Percentiles rank a stretch among this genome's conserved stretches.
Evolutionary conservation across 2,113 vertebrate species (phyloP).

Genomic region (Tragelaphus scriptus): DNA sequence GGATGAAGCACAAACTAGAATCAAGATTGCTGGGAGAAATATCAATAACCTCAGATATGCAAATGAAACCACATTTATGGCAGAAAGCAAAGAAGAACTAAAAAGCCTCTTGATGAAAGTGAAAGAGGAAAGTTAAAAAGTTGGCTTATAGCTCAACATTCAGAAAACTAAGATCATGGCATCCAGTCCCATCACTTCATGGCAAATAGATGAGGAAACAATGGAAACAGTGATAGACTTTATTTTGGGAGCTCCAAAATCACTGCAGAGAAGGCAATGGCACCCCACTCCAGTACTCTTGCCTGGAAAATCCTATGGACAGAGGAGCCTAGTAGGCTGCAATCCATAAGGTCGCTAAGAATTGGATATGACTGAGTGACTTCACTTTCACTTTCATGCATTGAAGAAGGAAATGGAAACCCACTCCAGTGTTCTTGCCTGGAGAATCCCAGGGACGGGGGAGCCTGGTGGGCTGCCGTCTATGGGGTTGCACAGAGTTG

Average conservation of each 20-base stretch:
- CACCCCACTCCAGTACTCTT: too few relatives aligned
- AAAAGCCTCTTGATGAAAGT: background rate
- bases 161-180: background rate
- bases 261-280: background rate
- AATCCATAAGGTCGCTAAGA: too few relatives aligned
- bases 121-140: background rate
- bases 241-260: background rate
- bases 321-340: too few relatives aligned
- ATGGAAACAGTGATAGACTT: background rate
- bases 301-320: too few relatives aligned
- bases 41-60: background rate
- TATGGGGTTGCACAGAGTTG: too few relatives aligned
- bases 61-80: background rate
- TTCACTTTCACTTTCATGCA: too few relatives aligned
- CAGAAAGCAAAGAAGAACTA: background rate
- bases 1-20: background rate
- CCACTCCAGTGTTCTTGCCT: too few relatives aligned
- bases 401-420: background rate
- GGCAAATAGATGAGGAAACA: background rate
- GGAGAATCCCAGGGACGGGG: too few relatives aligned
- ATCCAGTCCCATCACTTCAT: background rate
- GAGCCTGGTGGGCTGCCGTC: too few relatives aligned
- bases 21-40: background rate
- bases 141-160: background rate
- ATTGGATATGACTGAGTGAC: too few relatives aligned